Evolutionary conservation across 1,140 invertebrate species (phyloP), one percentile per base, ranked within the genome.

Genomic region (Carposina sasakii): DNA sequence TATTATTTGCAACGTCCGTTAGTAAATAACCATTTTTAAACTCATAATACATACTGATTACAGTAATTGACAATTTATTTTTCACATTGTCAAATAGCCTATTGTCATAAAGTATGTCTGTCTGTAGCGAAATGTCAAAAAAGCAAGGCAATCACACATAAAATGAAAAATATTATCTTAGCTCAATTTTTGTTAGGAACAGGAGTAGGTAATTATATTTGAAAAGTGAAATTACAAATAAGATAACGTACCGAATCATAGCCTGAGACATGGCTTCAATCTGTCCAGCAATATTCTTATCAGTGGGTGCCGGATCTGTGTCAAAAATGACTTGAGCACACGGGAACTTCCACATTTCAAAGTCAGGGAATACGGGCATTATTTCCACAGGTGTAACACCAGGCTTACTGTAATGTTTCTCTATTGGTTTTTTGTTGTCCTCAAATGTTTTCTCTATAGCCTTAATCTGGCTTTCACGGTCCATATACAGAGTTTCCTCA

Each of bases 241-340:
- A n/a, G n/a, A n/a, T n/a, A n/a, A 60, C 67, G 64, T 48, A 83
- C 91, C 96, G 89, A 84, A 99, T 98, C 96, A 99, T 98, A 63
- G 97, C 97, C 85, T 99, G 96, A 21, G 96, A 97, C 96, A 99
- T 99, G 85, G 98, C 95, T 85, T 98, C 96, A 63, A 96, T 90
- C 70, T 98, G 94, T 28, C 92, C 93, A 26, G 93, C 90, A 37
- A 94, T 88, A 66, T 93, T 90, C 60, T 94, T 92, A 42, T 94
- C 93, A 41, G 90, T 85, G 1, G 94, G 93, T 37, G 94, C 92
- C 23, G 98, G 98, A 87, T 99, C 98, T 4, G 96, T 96, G 81
- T 99, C 98, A 81, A 99, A 99, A 68, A 99, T 98, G 58, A 98
- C 96, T 87, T 99, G 96, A 52, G 97, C 96, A 87, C 96, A 99